Evolutionary conservation across 2,797 vertebrate species (phyloP).

Genomic region (Enteromius mattozi): DNA sequence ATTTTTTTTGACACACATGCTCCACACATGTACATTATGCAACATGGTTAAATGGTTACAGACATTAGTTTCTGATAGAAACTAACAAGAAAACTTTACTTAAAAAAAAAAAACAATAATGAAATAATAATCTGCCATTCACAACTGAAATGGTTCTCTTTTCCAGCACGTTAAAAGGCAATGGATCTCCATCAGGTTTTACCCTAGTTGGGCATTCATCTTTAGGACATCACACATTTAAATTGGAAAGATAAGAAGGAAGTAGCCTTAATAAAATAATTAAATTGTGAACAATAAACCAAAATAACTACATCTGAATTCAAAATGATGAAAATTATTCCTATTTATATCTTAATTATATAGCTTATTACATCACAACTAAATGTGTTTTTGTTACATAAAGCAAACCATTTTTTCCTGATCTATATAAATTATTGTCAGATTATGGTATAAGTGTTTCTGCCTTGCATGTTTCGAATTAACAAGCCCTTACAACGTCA

Average conservation of each 20-base stretch:
- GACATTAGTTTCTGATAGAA: not conserved
- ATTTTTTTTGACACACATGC: not conserved
- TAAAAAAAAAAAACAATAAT: not conserved
- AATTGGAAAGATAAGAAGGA: not conserved
- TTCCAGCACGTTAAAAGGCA: not conserved
- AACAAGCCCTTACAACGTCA: not conserved
- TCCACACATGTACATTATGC: not conserved
- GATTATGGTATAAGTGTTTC: not conserved
- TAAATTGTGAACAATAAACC: not conserved
- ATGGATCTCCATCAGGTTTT: not conserved
- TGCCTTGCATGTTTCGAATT: not conserved
- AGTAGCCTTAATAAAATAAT: not conserved
- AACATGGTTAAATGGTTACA: not conserved
- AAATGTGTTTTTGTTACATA: not conserved
- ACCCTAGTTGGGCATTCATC: not conserved
- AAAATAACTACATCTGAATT: not conserved
- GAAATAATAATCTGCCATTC: not conserved
- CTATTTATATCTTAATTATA: not conserved
- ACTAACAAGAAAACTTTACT: not conserved
- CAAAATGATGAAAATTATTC: not conserved
- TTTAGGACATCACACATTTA: not conserved
- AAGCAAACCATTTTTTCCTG: not conserved
- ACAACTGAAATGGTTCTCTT: not conserved
- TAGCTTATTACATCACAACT: not conserved
- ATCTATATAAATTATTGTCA: not conserved